Evolutionary conservation across 2,888 invertebrate species (phyloP).

Genomic region (Lymantria dispar): DNA sequence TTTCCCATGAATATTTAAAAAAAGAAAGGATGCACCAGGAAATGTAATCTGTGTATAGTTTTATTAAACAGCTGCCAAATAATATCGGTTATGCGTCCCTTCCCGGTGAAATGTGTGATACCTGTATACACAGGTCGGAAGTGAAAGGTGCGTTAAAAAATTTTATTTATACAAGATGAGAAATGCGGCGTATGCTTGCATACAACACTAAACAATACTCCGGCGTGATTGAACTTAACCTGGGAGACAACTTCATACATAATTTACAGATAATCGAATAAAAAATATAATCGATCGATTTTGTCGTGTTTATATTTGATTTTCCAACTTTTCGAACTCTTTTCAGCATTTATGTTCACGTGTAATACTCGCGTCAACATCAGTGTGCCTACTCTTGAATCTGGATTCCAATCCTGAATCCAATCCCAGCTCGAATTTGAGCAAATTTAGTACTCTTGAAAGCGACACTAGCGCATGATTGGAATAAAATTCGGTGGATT

Average conservation of each 20-base stretch:
- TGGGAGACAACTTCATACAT: constrained; percentile 9
- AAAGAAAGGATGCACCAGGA: constrained; percentile 49
- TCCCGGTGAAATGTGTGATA: constrained; percentile 51
- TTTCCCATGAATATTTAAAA: constrained; percentile 54
- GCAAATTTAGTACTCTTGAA: no score
- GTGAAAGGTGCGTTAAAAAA: constrained; percentile 73
- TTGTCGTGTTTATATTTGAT: no score
- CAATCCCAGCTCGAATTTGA: no score
- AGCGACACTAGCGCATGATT: no score
- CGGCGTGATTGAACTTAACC: constrained; percentile 41
- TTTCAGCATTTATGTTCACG: no score
- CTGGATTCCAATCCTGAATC: no score
- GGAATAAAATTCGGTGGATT: no score
- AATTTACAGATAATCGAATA: no score
- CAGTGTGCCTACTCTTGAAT: no score
- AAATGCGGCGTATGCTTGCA: constrained; percentile 51
- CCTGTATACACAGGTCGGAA: constrained; percentile 66
- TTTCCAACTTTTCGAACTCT: no score
- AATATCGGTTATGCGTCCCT: constrained; percentile 49
- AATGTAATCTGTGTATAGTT: constrained; percentile 47
- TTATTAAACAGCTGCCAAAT: constrained; percentile 54
- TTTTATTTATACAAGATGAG: constrained; percentile 52
- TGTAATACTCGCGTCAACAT: no score
- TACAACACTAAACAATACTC: constrained; percentile 47
- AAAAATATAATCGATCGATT: no score